These are phyloP conservation scores for Actinia equina DNA, from an alignment of 64 coral and sea anemone species.

Conservation along the genomic window DNA sequence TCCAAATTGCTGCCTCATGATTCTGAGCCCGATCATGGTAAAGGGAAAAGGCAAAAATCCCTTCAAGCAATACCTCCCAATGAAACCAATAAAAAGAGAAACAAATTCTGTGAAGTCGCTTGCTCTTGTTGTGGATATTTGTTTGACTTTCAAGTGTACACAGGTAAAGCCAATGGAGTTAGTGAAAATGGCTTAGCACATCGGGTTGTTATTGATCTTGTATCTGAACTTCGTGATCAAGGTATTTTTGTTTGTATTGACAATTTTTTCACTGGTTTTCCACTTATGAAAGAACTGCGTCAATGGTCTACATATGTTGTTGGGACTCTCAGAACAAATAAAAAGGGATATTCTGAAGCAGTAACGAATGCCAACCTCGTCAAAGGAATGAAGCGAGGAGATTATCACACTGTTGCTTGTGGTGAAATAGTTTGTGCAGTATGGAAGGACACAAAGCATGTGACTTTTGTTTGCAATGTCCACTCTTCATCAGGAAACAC, in stretches of 20 bases:
- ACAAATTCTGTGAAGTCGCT: constrained; percentile 19
- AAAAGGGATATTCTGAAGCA: constrained; percentile 10
- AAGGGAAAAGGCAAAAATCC: constrained; percentile 31
- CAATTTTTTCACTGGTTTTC: constrained; percentile 19
- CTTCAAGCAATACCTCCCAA: constrained; percentile 43
- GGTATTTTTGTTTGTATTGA: constrained; percentile 14
- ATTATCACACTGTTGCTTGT: constrained; percentile 26
- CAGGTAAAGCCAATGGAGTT: constrained; percentile 16
- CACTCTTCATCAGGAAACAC: constrained; percentile 7
- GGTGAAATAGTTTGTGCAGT: constrained; percentile 18
- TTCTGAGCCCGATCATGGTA: constrained; percentile 6
- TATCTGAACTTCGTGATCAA: constrained; percentile 18
- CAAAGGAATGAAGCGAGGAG: constrained; percentile 28
- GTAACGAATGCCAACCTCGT: constrained; percentile 25
- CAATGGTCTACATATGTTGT: neutral
- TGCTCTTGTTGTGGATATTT: constrained; percentile 37
- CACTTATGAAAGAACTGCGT: neutral
- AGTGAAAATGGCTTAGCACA: neutral
- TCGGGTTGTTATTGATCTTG: constrained; percentile 26
- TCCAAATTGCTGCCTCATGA: no score
- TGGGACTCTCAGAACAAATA: constrained; percentile 18
- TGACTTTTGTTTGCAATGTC: constrained; percentile 36
- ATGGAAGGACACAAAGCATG: constrained; percentile 32
- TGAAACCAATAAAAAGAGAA: constrained; percentile 40
- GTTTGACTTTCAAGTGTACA: constrained; percentile 35